phyloP scores from a whole-genome alignment of 2,113 vertebrate species.

The Phalacrocorax pelagicus region DNA sequence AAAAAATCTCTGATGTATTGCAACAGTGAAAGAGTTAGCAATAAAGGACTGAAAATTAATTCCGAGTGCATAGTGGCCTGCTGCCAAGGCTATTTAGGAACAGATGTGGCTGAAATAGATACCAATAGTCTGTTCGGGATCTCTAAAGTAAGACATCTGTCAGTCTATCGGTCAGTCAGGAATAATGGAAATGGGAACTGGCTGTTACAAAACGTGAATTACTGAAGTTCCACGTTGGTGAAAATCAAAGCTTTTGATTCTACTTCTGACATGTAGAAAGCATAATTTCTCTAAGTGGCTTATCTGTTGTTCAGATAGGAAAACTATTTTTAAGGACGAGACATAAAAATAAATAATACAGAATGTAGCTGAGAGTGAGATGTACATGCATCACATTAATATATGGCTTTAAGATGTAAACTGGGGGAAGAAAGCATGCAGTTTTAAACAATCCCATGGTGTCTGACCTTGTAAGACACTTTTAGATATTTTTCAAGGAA shows the following conservation, averaged over 20 bases:
- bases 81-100: conserved; percentile 83
- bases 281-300: background rate
- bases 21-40: conserved; percentile 63
- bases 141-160: conserved; percentile 89
- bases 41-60: conserved; percentile 73
- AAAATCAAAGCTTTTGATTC: conserved; percentile 40
- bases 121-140: conserved; percentile 82
- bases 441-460: background rate
- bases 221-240: conserved; percentile 37
- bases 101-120: conserved; percentile 90
- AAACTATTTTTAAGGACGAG: background rate
- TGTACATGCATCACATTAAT: background rate
- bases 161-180: conserved; percentile 75
- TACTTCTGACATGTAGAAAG: background rate
- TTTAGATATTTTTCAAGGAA: background rate
- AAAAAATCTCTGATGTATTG: conserved; percentile 25
- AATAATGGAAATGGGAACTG: conserved; percentile 74
- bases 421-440: background rate
- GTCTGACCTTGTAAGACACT: background rate
- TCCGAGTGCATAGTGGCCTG: conserved; percentile 58
- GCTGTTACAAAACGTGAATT: conserved; percentile 55
- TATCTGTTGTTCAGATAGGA: background rate
- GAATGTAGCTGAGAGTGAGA: background rate
- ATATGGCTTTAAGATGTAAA: background rate
- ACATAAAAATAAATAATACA: background rate